Evolutionary conservation across 2,888 invertebrate genomes (phyloP), one percentile per base, ranked within the genome.

Genomic region (Cataglyphis rosenhaueri): DNA sequence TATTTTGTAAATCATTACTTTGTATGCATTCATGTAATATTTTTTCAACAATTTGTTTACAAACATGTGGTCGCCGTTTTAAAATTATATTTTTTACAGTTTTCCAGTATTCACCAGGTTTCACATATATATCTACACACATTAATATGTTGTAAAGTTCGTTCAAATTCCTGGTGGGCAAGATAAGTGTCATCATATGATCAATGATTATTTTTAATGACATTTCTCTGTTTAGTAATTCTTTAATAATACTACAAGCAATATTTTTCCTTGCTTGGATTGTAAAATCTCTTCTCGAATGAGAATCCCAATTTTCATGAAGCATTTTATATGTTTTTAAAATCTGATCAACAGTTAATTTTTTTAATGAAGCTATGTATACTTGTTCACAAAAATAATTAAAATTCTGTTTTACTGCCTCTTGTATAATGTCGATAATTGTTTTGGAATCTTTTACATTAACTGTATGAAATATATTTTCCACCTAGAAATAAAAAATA

Each of bases 21-120:
- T 55, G 62, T 25, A 89, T 29, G 62, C 90, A 91, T 55, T 93
- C 91, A 4, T 61, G 0, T 38, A 93, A 44, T 25, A 92, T 74
- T 0, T 48, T 55, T 5, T 87, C 71, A 35, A 91, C 48, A 41
- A 81, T 59, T 41, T 57, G 1, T 12, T 8, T 2, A 9, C n/a
- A 1, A 48, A 48, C n/a, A n/a, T 87, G 38, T 1, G 86, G 82
- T 4, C 38, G 52, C 1, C 83, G 6, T 59, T 68, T 75, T 8
- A 84, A 74, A 0, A 86, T n/a, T 9, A 93, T 68, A 64, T 41
- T 57, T 71, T 57, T 86, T 38, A 78, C 74, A 15, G 78, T 84
- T 18, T 81, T 75, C 90, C 90, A 93, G 65, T 87, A 90, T 78
- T 87, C 70, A 0, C 87, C 88, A 8, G 62, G 55, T n/a, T 73